Base-by-base conservation (phyloP, 2,888 invertebrate species). In the Morpho achilles region DNA sequence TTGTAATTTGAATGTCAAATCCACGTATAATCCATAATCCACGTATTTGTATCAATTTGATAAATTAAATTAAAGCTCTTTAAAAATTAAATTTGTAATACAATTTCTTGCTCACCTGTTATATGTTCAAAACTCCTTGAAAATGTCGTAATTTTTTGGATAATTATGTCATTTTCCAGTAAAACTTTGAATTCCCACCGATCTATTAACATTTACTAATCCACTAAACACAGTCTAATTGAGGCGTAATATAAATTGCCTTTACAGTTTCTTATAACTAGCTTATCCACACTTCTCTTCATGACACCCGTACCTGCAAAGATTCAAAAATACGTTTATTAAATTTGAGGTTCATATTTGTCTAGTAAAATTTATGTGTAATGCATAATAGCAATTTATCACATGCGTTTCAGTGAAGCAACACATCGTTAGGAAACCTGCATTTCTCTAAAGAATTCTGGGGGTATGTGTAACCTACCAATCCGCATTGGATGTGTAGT, bases 241-340 rank as follows among this genome's bases (percentile, higher is more conserved):
- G 67, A 70, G 68, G 70, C 73, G 70, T 70, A 71, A 77, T 75
- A 78, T 68, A 69, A 74, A 80, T 66, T 77, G 79, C 78, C 77
- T 77, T 78, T 82, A 82, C 73, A 69, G 71, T 76, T 76, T 64
- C 75, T 79, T 80, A 82, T 62, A 77, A 77, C 78, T 83, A 81
- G 75, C 76, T 73, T 76, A 81, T 73, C 65, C 79, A 84, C 84
- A 83, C 83, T 82, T 80, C 74, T 60, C 55, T 53, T 73, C 74
- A 70, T 73, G 60, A 66, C 67, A 54, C 64, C 53, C 52, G 58
- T 69, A 80, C 69, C 83, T 84, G 82, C 56, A 66, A 77, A 79
- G 79, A 84, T 67, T 63, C 59, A 67, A 71, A 65, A 55, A 23
- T 51, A 42, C 44, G 9, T 53, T 58, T 53, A 44, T 51, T 48